Evolutionary conservation across 2,797 vertebrate genomes (phyloP), one percentile per base, ranked within the genome.

Genomic region (Helarctos malayanus): DNA sequence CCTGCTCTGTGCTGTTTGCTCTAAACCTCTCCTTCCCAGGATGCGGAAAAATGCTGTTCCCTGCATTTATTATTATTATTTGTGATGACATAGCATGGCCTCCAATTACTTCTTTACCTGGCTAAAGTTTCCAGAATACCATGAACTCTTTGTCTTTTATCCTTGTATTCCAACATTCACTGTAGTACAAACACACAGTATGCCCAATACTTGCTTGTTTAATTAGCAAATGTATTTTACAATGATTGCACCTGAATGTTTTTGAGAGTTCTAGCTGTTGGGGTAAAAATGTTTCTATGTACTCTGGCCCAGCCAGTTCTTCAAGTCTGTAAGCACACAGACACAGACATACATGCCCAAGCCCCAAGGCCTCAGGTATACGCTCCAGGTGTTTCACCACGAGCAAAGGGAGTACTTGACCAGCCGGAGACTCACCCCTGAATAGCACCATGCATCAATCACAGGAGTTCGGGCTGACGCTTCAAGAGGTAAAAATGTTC

Each of bases 401-500:
- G 32, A 94, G 63, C 59, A 65, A 93, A 91, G 45, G 6, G 7
- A 84, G 84, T 16, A 35, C 29, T 83, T 54, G 49, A 35, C 69
- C 81, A 88, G 27, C 89, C 92, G 41, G 78, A 95, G 83, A 73
- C 38, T 82, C 85, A 86, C 63, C 47, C 38, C 21, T 45, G 57
- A 95, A 71, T 5, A 90, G 65, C 21, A 73, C 32, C 27, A 75
- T 15, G 47, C 19, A 96, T 57, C 79, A 23, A 71, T 94, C 94
- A 89, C 52, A 41, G 87, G 59, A 95, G 35, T 78, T 23, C 85
- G 41, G 54, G 81, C 23, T 96, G 76, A 81, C 68, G 92, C 71
- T 81, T 94, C 10, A 82, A 52, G 49, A 93, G 56, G 80, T 81
- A 94, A 97, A 84, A 94, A 68, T 56, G 12, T 52, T 96, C 91